Evolutionary conservation across 1,140 invertebrate genomes (phyloP).

Genomic region (Drosophila pseudoananassae): DNA sequence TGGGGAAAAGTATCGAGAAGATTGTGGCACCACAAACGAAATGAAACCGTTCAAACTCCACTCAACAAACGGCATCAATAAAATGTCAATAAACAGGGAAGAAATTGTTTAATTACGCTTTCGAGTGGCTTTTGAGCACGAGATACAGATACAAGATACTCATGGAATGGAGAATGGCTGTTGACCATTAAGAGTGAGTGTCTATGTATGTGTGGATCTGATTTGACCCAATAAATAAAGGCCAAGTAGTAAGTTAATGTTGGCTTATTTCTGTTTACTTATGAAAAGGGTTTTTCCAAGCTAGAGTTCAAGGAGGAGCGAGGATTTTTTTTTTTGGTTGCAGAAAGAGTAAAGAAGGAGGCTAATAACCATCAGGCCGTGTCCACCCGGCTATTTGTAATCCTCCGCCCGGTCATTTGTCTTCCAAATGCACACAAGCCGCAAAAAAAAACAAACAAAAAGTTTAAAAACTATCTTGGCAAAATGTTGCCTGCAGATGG

Average conservation of each 20-base stretch:
- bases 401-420: constrained; percentile 46
- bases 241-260: constrained; percentile 37
- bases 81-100: constrained; percentile 73
- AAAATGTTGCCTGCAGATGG: constrained; percentile 4
- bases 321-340: constrained; percentile 7
- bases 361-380: constrained; percentile 55
- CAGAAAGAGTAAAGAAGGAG: constrained; percentile 16
- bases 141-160: constrained; percentile 22
- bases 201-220: constrained; percentile 26
- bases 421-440: constrained; percentile 21
- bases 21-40: constrained; percentile 37
- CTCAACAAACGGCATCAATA: constrained; percentile 64
- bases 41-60: constrained; percentile 41
- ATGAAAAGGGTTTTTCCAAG: not conserved
- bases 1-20: constrained; percentile 38
- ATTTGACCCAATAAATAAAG: constrained; percentile 71
- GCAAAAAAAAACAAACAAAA: not conserved
- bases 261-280: not conserved
- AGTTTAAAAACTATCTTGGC: constrained; percentile 2
- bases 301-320: not conserved
- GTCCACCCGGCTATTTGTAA: constrained; percentile 60
- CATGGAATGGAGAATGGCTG: constrained; percentile 16
- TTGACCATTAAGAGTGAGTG: constrained; percentile 20
- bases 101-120: constrained; percentile 80
- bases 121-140: constrained; percentile 71